Evolutionary conservation across 2,797 vertebrate genomes (phyloP).

Genomic region (Pseudochromis fuscus): DNA sequence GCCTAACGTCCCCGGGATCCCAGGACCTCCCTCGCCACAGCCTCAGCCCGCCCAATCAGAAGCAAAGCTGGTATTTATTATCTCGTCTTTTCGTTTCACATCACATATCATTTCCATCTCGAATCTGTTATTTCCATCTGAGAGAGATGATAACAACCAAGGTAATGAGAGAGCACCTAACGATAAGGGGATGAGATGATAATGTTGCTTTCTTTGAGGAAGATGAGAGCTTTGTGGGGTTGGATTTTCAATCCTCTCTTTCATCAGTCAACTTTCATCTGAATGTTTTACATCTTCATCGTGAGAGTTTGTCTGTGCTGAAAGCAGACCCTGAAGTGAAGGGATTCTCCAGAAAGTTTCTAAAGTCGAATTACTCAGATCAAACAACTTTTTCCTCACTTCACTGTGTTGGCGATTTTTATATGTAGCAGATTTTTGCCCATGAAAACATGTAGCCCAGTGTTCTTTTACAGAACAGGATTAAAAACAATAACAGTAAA

Average conservation of each 20-base stretch:
- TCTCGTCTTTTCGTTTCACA: slow-evolving; percentile 53
- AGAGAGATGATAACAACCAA: slow-evolving; percentile 39
- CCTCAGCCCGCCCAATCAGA: slow-evolving; percentile 92
- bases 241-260: neutral
- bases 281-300: no score
- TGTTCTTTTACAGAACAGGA: neutral
- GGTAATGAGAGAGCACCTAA: slow-evolving; percentile 41
- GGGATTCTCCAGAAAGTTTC: no score
- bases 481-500: neutral
- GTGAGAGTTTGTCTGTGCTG: no score
- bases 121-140: slow-evolving; percentile 46
- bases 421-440: no score
- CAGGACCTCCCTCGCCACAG: slow-evolving; percentile 96
- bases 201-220: slow-evolving; percentile 24
- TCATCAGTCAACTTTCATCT: no score
- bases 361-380: no score
- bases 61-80: slow-evolving; percentile 94
- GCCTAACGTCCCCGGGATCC: slow-evolving; percentile 98
- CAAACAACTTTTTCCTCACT: no score
- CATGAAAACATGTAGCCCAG: no score
- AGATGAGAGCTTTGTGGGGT: neutral
- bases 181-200: slow-evolving; percentile 1
- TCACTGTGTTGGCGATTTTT: no score
- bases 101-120: slow-evolving; percentile 46
- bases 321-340: no score